Base-by-base conservation (phyloP, 2,888 invertebrate genomes). In the Amiota minor region DNA sequence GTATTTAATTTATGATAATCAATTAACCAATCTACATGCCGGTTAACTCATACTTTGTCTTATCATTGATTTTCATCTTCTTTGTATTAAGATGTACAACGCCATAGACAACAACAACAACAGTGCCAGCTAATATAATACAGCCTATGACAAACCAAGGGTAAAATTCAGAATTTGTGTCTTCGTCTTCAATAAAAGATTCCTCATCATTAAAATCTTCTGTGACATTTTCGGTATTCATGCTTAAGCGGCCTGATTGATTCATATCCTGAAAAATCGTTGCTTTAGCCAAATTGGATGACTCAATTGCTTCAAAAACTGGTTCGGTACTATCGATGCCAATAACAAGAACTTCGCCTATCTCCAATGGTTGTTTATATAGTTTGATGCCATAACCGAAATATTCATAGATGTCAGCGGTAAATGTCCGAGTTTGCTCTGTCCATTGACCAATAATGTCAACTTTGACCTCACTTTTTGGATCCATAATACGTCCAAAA, bases 391-490 rank as follows among this genome's bases (percentile, higher is more conserved):
- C 88, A 71, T 84, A 76, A 0, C 88, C 88, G 47, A 81, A 88
- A 69, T 86, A 88, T 72, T 88, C 88, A 62, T 85, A 88, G 49
- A 89, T 80, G 67, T 87, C 85, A 8, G 86, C 88, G 11, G 71
- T 80, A 49, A 88, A 88, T 72, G 83, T 76, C 3, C 88, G 80
- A 56, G 76, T 80, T 77, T 86, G 84, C 73, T 88, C 88, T 0
- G 82, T 81, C 88, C 88, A 88, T 68, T 88, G 89, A 0, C 88
- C 88, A 71, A 88, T 85, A 4, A 88, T 78, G 70, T 89, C 88
- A 0, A 88, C 82, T 64, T 83, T 82, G 9, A 86, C 84, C 35
- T 82, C 84, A 10, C 85, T 83, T 18, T 79, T 80, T 0, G 89
- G 76, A 69, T 86, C 86, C 85, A 88, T 84, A 16, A 77, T 78